Conservation (phyloP, 53 echinoderm and acorn worm genomes). For the Zoroaster sp. region DNA sequence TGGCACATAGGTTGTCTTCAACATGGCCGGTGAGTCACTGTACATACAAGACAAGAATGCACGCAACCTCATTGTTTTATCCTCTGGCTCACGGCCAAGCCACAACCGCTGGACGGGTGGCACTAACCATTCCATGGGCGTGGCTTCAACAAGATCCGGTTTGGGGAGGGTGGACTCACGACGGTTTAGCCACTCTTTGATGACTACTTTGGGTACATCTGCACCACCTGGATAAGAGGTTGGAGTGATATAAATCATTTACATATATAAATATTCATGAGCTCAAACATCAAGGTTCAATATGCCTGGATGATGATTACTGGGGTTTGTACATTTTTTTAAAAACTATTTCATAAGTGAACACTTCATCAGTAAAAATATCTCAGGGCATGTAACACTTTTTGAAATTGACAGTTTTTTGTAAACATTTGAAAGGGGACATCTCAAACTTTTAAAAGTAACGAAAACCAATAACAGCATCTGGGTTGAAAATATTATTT, state of each 20-base stretch:
- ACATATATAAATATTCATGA: background rate
- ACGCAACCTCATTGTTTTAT: constrained; percentile 84
- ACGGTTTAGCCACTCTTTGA: constrained; percentile 94
- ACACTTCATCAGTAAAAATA: no score
- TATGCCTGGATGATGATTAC: no score
- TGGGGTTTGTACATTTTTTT: no score
- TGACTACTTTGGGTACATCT: constrained; percentile 67
- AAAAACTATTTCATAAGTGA: no score
- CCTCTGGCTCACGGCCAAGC: constrained; percentile 90
- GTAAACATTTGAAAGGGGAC: no score
- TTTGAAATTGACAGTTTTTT: no score
- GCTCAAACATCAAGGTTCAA: no score
- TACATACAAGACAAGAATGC: constrained; percentile 96
- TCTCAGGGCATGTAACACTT: no score
- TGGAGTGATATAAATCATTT: background rate
- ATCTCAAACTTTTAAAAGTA: no score
- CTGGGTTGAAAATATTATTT: no score
- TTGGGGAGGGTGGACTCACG: constrained; percentile 88
- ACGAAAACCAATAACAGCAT: no score
- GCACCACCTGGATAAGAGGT: constrained; percentile 9
- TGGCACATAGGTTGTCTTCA: constrained; percentile 93
- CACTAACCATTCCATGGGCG: constrained; percentile 79
- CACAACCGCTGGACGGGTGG: constrained; percentile 90
- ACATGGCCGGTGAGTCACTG: constrained; percentile 94
- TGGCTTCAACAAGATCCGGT: constrained; percentile 89